A percentile compares a stretch with the other conserved stretches of the same genome.
Conservation (phyloP, 1,140 invertebrate genomes). For the Lepidostoma basale region DNA sequence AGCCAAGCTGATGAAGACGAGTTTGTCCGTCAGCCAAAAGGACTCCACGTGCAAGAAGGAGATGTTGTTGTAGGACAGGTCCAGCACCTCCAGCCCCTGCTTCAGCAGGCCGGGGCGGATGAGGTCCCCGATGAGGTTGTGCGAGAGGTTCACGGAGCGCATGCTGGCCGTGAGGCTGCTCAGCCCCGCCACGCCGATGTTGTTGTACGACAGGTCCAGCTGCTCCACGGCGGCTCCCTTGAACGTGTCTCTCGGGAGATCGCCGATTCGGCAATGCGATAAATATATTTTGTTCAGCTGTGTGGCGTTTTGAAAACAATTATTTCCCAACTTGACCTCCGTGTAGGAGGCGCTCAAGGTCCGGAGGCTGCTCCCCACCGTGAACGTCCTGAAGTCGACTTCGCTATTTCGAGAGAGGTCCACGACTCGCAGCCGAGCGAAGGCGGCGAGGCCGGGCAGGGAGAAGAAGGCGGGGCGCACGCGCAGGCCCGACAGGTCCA, state of each 20-base stretch:
- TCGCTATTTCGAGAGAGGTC: background rate
- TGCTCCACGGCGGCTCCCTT: background rate
- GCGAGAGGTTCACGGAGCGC: background rate
- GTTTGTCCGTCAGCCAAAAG: background rate
- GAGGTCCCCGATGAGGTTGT: background rate
- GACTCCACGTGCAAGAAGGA: background rate
- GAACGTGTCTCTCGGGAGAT: background rate
- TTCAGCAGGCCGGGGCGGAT: background rate
- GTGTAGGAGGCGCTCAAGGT: background rate
- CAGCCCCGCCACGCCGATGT: background rate
- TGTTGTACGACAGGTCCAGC: background rate
- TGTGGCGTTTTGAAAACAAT: background rate
- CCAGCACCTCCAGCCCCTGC: background rate
- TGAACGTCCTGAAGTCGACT: background rate
- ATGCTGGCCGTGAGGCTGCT: background rate
- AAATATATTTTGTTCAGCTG: background rate
- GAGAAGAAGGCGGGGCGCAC: too few species aligned
- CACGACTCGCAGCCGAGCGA: background rate
- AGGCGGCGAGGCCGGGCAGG: too few species aligned
- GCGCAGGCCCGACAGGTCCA: too few species aligned
- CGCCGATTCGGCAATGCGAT: background rate
- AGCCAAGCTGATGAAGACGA: background rate
- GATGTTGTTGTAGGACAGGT: background rate
- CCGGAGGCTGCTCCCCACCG: background rate
- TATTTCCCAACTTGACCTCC: background rate